A percentile compares a stretch with the other conserved stretches of the same genome.
phyloP scores from a whole-genome alignment of 2,888 invertebrate species.

The Drosophila picticornis region DNA sequence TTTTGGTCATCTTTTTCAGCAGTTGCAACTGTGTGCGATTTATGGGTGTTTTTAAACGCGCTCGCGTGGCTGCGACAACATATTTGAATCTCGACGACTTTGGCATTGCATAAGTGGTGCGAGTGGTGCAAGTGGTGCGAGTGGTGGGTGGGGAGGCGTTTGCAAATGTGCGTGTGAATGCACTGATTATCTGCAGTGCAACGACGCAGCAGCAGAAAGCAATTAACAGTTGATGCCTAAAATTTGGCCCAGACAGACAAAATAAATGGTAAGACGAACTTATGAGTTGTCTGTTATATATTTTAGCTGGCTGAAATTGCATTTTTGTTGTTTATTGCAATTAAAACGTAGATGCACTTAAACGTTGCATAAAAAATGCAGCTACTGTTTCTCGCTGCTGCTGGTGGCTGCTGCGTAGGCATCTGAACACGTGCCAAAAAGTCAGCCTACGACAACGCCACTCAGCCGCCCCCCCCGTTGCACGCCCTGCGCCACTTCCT shows the following conservation, averaged over 20 bases:
- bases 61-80: constrained; percentile 39
- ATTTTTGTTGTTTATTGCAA: constrained; percentile 72
- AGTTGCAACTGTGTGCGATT: constrained; percentile 49
- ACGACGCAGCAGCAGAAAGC: constrained; percentile 52
- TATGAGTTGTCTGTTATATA: constrained; percentile 55
- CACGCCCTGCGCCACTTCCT: constrained; percentile 53
- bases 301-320: constrained; percentile 50
- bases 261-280: constrained; percentile 17
- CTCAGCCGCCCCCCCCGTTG: constrained; percentile 58
- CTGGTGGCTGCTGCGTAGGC: constrained; percentile 51
- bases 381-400: constrained; percentile 22
- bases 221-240: constrained; percentile 74
- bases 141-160: background rate
- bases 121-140: background rate
- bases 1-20: constrained; percentile 16
- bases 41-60: constrained; percentile 57
- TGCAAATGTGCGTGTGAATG: constrained; percentile 6
- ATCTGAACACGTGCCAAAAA: constrained; percentile 77
- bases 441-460: constrained; percentile 67
- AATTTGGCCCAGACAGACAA: constrained; percentile 50
- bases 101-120: constrained; percentile 40
- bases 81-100: constrained; percentile 33
- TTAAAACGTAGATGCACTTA: constrained; percentile 72
- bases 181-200: constrained; percentile 46
- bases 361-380: constrained; percentile 74